phyloP scores from a whole-genome alignment of 2,888 invertebrate species.

The Synergus japonicus region DNA sequence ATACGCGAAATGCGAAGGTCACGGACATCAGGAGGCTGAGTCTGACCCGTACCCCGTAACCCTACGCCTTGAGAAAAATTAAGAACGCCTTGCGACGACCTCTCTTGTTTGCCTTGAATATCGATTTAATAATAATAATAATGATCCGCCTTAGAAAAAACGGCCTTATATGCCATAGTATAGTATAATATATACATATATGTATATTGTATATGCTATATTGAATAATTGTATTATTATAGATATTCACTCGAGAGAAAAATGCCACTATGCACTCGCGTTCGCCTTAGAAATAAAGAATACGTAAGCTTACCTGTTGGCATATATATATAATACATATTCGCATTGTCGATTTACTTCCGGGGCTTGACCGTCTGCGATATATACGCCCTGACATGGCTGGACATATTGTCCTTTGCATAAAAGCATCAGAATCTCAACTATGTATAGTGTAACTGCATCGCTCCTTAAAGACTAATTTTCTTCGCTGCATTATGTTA shows the following conservation, averaged over 20 bases:
- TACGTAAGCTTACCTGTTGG: slow-evolving; percentile 49
- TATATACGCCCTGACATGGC: slow-evolving; percentile 62
- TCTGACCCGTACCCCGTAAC: slow-evolving; percentile 64
- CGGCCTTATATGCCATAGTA: not conserved
- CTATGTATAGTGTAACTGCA: not conserved
- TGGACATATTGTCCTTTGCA: slow-evolving; percentile 66
- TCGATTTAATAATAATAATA: slow-evolving; percentile 57
- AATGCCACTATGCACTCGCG: slow-evolving; percentile 44
- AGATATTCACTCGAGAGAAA: slow-evolving; percentile 42
- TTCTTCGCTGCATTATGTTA: not conserved
- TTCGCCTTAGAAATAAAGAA: slow-evolving; percentile 44
- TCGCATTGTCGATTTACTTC: slow-evolving; percentile 70
- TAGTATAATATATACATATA: not conserved
- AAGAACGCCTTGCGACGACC: slow-evolving; percentile 38
- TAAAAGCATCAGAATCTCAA: slow-evolving; percentile 56
- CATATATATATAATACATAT: slow-evolving; percentile 58
- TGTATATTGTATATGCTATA: no score
- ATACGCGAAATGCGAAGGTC: slow-evolving; percentile 62
- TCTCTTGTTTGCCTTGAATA: slow-evolving; percentile 51
- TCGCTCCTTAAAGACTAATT: not conserved
- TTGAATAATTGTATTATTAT: not conserved
- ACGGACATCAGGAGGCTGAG: slow-evolving; percentile 47
- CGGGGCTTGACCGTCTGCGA: slow-evolving; percentile 68
- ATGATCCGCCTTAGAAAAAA: slow-evolving; percentile 42
- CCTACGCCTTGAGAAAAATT: slow-evolving; percentile 75